Evolutionary conservation across 2,888 invertebrate species (phyloP), one percentile per base, ranked within the genome.

Genomic region (Eueremaeus valkanovi): DNA sequence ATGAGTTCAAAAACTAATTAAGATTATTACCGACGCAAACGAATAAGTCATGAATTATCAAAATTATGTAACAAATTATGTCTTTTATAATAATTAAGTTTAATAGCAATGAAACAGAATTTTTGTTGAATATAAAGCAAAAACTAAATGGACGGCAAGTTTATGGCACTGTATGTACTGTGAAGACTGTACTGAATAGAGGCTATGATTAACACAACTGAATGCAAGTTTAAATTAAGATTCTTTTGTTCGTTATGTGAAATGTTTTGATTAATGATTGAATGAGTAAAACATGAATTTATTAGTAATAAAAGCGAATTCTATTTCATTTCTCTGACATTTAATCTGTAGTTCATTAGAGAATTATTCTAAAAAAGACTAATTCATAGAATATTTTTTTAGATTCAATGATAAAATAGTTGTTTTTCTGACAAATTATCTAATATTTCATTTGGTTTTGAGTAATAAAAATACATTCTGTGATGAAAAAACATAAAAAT

Each of bases 361-460:
- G 27, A 55, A 27, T 55, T 55, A 55, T 55, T 55, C 27, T 24
- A 27, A 24, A 55, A 51, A 8, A n/a, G 11, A 45, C 24, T 24
- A 24, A 55, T 24, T 55, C 6, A 11, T 55, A 27, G 16, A 9
- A 27, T 27, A n/a, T 27, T 55, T 31, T 33, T 18, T 63, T 63
- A 2, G n/a, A 63, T 31, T 31, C 33, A 63, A 33, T 33, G 61
- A 63, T 63, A 63, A 33, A 63, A 45, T 45, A 6, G 45, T 33
- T 9, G 27, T 63, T 63, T 21, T 63, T 27, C 61, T 63, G 61
- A 63, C 61, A 63, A 63, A 63, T 63, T 63, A 63, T 63, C 61
- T 33, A 63, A 63, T 63, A 63, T 63, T 63, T 63, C 61, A 63
- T 63, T 63, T 31, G 31, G 24, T 63, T 63, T 63, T 13, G 33